phyloP scores from a whole-genome alignment of 2,797 vertebrate species.

The Hippopotamyrus pictus region DNA sequence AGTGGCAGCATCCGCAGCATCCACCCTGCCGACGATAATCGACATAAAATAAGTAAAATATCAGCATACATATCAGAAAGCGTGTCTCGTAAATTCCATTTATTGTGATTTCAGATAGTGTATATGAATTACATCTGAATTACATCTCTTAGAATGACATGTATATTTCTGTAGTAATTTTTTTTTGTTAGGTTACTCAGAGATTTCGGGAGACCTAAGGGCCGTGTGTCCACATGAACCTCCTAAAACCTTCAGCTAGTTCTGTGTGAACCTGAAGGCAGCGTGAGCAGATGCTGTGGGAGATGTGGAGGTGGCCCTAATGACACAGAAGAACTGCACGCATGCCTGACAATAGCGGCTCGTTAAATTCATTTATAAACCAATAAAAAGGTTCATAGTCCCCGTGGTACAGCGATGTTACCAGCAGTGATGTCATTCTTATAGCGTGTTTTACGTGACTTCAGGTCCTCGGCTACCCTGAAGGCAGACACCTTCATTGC shows the following conservation, averaged over 20 bases:
- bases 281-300: neutral
- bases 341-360: neutral
- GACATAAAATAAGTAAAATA: neutral
- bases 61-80: neutral
- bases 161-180: neutral
- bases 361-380: neutral
- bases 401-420: neutral
- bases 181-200: neutral
- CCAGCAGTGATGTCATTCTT: too few species aligned
- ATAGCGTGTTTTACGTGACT: neutral
- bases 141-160: neutral
- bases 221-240: neutral
- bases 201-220: neutral
- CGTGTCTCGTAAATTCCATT: neutral
- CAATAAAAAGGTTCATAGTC: neutral
- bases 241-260: neutral
- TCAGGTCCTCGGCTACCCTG: conserved; percentile 8
- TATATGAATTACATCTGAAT: neutral
- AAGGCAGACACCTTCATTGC: conserved; percentile 25
- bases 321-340: neutral
- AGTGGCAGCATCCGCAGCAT: neutral
- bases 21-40: neutral
- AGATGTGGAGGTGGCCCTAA: neutral
- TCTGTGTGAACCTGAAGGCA: neutral
- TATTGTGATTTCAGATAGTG: neutral